Evolutionary conservation across 2,888 invertebrate species (phyloP).

Genomic region (Netelia virgata): DNA sequence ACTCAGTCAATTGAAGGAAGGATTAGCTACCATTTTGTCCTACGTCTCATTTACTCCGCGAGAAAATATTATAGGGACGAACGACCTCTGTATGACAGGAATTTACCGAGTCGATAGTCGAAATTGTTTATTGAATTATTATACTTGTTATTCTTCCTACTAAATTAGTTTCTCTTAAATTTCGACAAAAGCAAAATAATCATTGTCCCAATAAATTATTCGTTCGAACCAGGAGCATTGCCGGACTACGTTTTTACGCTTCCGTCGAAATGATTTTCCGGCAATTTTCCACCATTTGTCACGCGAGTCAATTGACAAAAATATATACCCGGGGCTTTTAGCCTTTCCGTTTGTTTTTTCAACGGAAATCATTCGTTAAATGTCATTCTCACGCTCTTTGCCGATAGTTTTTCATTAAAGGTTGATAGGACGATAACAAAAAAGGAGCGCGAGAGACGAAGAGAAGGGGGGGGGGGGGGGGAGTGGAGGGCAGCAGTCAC

Average conservation of each 20-base stretch:
- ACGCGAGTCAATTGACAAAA: neutral
- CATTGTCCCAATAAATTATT: neutral
- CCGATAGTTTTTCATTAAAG: slow-evolving; percentile 10
- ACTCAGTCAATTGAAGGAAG: neutral
- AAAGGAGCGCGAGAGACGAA: too few relatives aligned
- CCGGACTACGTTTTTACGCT: neutral
- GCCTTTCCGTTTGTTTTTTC: neutral
- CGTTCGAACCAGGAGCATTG: neutral
- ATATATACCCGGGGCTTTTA: neutral
- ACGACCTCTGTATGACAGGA: too few relatives aligned
- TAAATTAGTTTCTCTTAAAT: too few relatives aligned
- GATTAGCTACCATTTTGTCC: neutral
- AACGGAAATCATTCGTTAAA: neutral
- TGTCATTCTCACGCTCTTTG: slow-evolving; percentile 3
- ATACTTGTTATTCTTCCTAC: too few relatives aligned
- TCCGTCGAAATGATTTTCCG: neutral
- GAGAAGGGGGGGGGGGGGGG: neutral
- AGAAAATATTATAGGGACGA: neutral
- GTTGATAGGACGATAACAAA: neutral
- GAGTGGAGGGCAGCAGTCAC: neutral
- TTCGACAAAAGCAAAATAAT: neutral
- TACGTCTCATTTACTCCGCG: neutral
- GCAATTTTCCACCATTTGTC: neutral
- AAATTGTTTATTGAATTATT: too few relatives aligned
- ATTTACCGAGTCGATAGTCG: too few relatives aligned